Conservation (phyloP, 1,140 invertebrate genomes). For the Bicyclus anynana region DNA sequence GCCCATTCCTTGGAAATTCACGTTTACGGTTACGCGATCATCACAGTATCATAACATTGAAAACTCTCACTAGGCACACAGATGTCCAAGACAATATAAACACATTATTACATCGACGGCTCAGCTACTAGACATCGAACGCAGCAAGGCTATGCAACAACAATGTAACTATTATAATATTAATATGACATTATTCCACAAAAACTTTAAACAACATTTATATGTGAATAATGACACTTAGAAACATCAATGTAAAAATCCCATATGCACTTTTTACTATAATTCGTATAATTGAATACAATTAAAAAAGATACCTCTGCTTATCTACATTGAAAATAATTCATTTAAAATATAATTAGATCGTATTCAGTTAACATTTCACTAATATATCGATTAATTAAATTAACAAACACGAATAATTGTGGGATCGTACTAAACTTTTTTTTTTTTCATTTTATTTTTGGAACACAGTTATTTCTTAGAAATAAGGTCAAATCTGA, state of each 20-base stretch:
- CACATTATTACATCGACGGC: constrained; percentile 35
- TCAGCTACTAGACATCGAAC: constrained; percentile 46
- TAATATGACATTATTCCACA: constrained; percentile 43
- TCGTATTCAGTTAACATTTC: constrained; percentile 59
- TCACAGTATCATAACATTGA: too few relatives aligned
- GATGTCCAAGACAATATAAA: constrained; percentile 41
- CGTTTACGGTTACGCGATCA: too few relatives aligned
- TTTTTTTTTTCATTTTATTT: constrained; percentile 42
- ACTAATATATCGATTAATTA: constrained; percentile 58
- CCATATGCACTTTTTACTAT: constrained; percentile 56
- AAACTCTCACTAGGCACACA: too few relatives aligned
- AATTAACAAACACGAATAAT: constrained; percentile 63
- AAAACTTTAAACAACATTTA: constrained; percentile 56
- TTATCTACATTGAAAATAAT: constrained; percentile 59
- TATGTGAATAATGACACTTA: constrained; percentile 58
- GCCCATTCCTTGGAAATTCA: too few relatives aligned
- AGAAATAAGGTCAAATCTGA: constrained; percentile 43
- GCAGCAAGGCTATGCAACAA: constrained; percentile 53
- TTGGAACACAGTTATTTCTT: constrained; percentile 49
- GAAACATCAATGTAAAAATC: constrained; percentile 58
- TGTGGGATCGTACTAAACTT: constrained; percentile 34
- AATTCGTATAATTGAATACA: constrained; percentile 56
- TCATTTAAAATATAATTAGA: constrained; percentile 59
- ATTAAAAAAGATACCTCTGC: constrained; percentile 56
- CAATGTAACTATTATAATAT: constrained; percentile 47